A percentile compares a stretch with the other conserved stretches of the same genome.
Evolutionary conservation across 2,888 invertebrate genomes (phyloP).

Genomic region (Harpalus rubripes): DNA sequence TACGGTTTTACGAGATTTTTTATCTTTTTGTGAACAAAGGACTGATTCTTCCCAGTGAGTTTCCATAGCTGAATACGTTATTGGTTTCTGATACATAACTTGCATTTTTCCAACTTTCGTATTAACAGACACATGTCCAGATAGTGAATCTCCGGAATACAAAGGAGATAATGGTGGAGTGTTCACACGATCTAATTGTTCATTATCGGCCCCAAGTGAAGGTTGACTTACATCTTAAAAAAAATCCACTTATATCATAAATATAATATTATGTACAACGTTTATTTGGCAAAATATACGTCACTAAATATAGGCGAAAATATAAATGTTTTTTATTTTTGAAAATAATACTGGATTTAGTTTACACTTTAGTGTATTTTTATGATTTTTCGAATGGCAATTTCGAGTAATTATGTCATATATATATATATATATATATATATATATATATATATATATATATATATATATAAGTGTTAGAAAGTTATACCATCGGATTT

Average conservation of each 20-base stretch:
- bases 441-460: too few relatives aligned
- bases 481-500: too few relatives aligned
- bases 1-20: slow-evolving; percentile 49
- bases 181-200: slow-evolving; percentile 78
- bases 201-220: slow-evolving; percentile 85
- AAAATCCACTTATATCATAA: not conserved
- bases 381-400: too few relatives aligned
- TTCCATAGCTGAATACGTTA: slow-evolving; percentile 79
- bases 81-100: slow-evolving; percentile 76
- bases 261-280: not conserved
- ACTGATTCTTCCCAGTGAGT: slow-evolving; percentile 86
- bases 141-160: slow-evolving; percentile 80
- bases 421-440: too few relatives aligned
- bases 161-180: slow-evolving; percentile 83
- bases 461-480: too few relatives aligned
- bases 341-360: too few relatives aligned
- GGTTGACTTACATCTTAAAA: slow-evolving; percentile 87
- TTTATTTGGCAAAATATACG: too few relatives aligned
- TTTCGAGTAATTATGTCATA: too few relatives aligned
- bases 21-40: slow-evolving; percentile 72
- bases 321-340: too few relatives aligned
- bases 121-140: slow-evolving; percentile 76
- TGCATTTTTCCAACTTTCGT: slow-evolving; percentile 76
- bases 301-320: too few relatives aligned
- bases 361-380: too few relatives aligned